Conservation (phyloP, 2,113 vertebrate genomes). For the Empidonax alnorum region DNA sequence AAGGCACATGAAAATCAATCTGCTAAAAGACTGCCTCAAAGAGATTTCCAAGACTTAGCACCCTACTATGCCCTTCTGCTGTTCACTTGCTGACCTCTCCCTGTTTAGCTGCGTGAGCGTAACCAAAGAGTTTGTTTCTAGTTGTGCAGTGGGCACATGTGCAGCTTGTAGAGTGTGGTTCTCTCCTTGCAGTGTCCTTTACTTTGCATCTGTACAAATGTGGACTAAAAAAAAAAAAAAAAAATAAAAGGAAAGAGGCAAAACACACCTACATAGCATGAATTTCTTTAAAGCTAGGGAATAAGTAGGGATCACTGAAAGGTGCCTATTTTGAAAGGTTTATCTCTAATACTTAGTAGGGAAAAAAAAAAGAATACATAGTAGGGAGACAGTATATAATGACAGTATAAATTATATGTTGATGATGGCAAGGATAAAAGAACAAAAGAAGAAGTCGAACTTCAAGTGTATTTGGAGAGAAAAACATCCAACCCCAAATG, state of each 20-base stretch:
- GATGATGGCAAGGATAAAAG: neutral
- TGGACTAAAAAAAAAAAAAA: neutral
- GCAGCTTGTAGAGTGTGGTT: neutral
- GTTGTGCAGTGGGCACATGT: neutral
- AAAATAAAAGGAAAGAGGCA: neutral
- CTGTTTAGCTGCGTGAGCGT: neutral
- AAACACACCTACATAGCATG: accelerated
- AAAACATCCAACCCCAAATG: neutral
- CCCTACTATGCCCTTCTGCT: conserved; percentile 8
- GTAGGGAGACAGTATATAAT: neutral
- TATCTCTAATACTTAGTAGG: neutral
- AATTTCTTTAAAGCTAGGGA: neutral
- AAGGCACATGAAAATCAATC: conserved; percentile 64
- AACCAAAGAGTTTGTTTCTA: neutral
- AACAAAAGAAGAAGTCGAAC: neutral
- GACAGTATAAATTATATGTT: neutral
- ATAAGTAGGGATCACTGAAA: neutral
- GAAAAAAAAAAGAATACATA: neutral
- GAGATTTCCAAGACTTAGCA: conserved; percentile 32
- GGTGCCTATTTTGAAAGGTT: neutral
- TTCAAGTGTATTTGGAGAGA: neutral
- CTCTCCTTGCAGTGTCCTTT: neutral
- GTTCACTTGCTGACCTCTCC: conserved; percentile 26
- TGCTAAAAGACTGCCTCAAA: conserved; percentile 49
- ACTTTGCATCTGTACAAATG: neutral